A percentile compares a stretch with the other conserved stretches of the same genome.
These are phyloP conservation scores for Marcusenius ussheri DNA, from an alignment of 2,113 vertebrate genomes.

Conservation along the genomic window DNA sequence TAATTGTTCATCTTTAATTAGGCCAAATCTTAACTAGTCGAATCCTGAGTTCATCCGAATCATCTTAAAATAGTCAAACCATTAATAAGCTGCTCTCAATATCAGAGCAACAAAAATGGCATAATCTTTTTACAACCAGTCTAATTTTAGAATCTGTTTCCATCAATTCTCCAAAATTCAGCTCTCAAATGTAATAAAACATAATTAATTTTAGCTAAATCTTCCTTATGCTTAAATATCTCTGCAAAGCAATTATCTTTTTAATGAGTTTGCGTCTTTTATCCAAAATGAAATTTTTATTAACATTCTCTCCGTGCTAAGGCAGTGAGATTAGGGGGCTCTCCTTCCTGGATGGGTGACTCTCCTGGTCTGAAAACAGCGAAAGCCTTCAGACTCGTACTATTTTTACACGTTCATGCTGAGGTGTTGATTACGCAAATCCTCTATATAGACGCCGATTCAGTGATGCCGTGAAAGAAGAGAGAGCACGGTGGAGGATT, in stretches of 20 bases:
- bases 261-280: slow-evolving; percentile 25
- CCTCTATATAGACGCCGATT: slow-evolving; percentile 6
- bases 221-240: slow-evolving; percentile 23
- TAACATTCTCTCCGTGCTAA: background rate
- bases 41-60: background rate
- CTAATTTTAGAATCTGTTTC: slow-evolving; percentile 25
- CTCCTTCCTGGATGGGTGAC: background rate
- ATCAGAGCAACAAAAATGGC: background rate
- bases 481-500: background rate
- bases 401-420: background rate
- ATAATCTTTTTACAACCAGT: slow-evolving; percentile 10
- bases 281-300: slow-evolving; percentile 23
- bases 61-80: background rate
- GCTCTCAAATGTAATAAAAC: slow-evolving; percentile 28
- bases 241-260: slow-evolving; percentile 28
- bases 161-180: slow-evolving; percentile 20
- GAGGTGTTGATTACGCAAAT: slow-evolving; percentile 19
- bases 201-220: slow-evolving; percentile 27
- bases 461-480: background rate
- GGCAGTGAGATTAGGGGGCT: background rate
- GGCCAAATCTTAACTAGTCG: background rate
- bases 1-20: slow-evolving; percentile 2
- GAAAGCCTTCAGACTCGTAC: background rate
- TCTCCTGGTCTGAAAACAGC: background rate
- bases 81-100: slow-evolving; percentile 8